Evolutionary conservation across 2,888 invertebrate species (phyloP).

Genomic region (Patella pellucida): DNA sequence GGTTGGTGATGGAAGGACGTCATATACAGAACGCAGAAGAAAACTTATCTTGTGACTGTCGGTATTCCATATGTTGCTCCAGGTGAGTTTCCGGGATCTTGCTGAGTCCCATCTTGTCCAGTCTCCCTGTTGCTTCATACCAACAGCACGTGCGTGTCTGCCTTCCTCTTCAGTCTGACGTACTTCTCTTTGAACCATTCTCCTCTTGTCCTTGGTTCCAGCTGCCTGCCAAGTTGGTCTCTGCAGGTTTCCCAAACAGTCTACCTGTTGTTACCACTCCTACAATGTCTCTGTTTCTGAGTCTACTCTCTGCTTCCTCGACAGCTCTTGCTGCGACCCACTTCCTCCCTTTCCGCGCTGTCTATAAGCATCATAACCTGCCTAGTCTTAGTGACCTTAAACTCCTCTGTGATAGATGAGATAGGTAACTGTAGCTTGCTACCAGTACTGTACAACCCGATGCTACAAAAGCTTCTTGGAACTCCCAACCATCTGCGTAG

Average conservation of each 20-base stretch:
- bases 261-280: neutral
- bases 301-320: neutral
- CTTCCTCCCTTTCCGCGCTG: neutral
- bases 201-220: neutral
- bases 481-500: neutral
- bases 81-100: neutral
- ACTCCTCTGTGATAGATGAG: slow-evolving; percentile 5
- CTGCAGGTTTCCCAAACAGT: neutral
- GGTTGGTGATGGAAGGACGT: neutral
- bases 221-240: neutral
- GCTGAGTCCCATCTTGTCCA: neutral
- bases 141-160: slow-evolving; percentile 1
- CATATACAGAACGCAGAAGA: neutral
- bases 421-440: neutral
- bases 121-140: slow-evolving; percentile 11
- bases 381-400: slow-evolving; percentile 10
- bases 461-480: slow-evolving; percentile 5
- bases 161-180: slow-evolving; percentile 4
- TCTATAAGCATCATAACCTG: too few relatives aligned
- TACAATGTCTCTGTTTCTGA: neutral
- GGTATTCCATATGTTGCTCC: slow-evolving; percentile 5
- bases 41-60: slow-evolving; percentile 13
- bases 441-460: slow-evolving; percentile 6
- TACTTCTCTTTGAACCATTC: slow-evolving; percentile 11
- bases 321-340: slow-evolving; percentile 4